Evolutionary conservation across 2,888 invertebrate species (phyloP).

Genomic region (Antheraea assamensis): DNA sequence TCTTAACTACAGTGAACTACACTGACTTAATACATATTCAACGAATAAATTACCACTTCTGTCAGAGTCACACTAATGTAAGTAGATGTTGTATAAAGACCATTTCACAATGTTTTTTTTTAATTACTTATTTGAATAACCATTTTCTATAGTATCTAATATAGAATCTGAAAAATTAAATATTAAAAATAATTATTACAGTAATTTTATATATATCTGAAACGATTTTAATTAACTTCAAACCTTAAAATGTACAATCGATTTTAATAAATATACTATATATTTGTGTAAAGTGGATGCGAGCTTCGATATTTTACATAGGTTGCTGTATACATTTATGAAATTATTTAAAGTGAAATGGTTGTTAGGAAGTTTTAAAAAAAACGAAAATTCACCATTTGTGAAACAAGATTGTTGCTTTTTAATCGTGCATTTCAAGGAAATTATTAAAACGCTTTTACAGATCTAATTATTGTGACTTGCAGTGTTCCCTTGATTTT

Average conservation of each 20-base stretch:
- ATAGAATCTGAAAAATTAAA: too few relatives aligned
- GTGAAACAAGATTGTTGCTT: background rate
- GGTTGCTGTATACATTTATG: too few relatives aligned
- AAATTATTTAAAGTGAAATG: too few relatives aligned
- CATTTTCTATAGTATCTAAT: background rate
- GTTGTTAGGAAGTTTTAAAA: too few relatives aligned
- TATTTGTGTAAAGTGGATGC: too few relatives aligned
- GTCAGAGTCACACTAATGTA: constrained; percentile 9
- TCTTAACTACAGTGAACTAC: constrained; percentile 3
- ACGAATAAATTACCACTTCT: background rate
- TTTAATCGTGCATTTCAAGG: background rate
- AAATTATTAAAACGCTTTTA: background rate
- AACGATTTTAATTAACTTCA: background rate
- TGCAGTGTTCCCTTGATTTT: background rate
- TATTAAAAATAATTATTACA: too few relatives aligned
- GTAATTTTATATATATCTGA: too few relatives aligned
- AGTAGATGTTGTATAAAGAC: constrained; percentile 10
- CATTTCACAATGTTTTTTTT: background rate
- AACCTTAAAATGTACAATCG: background rate
- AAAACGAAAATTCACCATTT: background rate
- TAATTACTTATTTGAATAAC: background rate
- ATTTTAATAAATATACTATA: too few relatives aligned
- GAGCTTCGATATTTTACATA: too few relatives aligned
- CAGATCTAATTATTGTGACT: background rate
- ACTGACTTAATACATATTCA: constrained; percentile 9